Percentiles rank a stretch among this genome's conserved stretches.
phyloP scores from a whole-genome alignment of 2,113 vertebrate genomes.

The Podarcis muralis region DNA sequence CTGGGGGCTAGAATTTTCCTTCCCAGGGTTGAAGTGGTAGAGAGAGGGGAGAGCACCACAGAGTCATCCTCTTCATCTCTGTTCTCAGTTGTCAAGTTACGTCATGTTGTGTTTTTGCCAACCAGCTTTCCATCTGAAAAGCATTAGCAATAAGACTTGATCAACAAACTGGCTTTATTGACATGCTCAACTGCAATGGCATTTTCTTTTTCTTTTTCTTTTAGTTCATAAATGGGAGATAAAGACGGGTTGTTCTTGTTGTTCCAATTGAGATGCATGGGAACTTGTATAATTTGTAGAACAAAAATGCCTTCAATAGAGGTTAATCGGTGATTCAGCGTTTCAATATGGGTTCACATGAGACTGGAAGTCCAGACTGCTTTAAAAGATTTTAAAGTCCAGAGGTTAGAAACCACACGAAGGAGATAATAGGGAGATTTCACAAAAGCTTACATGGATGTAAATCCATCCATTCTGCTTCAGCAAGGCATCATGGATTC shows the following conservation, averaged over 20 bases:
- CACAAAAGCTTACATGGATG: slow-evolving; percentile 42
- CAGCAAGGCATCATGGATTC: slow-evolving; percentile 42
- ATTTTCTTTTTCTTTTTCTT: background rate
- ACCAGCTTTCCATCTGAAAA: background rate
- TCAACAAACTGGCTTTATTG: background rate
- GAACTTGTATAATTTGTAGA: background rate
- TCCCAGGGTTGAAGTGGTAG: background rate
- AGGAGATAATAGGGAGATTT: slow-evolving; percentile 58
- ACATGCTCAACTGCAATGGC: background rate
- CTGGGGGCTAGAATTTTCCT: no score
- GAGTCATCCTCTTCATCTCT: background rate
- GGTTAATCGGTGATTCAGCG: slow-evolving; percentile 58
- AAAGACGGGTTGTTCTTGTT: slow-evolving; percentile 23
- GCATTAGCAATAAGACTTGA: background rate
- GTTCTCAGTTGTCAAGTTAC: background rate
- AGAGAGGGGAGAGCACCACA: background rate
- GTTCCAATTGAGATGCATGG: slow-evolving; percentile 47
- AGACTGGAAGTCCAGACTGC: slow-evolving; percentile 59
- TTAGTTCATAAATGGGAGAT: slow-evolving; percentile 15
- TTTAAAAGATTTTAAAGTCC: slow-evolving; percentile 57
- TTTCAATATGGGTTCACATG: slow-evolving; percentile 59
- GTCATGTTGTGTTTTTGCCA: background rate
- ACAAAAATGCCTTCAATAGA: slow-evolving; percentile 41
- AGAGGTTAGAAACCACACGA: slow-evolving; percentile 56
- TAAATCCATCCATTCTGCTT: slow-evolving; percentile 49